Conservation (phyloP, 2,797 vertebrate species). For the Sebastes diploproa region DNA sequence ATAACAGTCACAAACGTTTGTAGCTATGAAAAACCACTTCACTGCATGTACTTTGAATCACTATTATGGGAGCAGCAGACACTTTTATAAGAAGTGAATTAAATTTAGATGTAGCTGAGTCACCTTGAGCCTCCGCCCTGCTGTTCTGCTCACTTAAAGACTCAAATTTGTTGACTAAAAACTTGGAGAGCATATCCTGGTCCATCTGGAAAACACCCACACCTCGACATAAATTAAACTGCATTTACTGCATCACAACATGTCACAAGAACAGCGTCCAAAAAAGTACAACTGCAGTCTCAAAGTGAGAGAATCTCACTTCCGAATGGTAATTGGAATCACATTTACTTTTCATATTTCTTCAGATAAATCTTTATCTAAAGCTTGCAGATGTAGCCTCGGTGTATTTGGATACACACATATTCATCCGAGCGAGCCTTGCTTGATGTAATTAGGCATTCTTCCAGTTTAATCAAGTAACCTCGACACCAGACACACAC, state of each 20-base stretch:
- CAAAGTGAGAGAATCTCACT: slow-evolving; percentile 9
- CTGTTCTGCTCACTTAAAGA: slow-evolving; percentile 8
- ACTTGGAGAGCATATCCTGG: not conserved
- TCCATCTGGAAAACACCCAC: slow-evolving; percentile 19
- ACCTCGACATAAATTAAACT: slow-evolving; percentile 5
- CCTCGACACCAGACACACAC: slow-evolving; percentile 27
- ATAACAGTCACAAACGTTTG: not conserved
- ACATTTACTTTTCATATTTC: slow-evolving; percentile 48
- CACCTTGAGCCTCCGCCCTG: not conserved
- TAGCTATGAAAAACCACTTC: not conserved
- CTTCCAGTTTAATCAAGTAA: slow-evolving; percentile 70
- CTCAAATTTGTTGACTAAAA: slow-evolving; percentile 9
- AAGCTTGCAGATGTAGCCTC: slow-evolving; percentile 63
- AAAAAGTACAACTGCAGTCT: slow-evolving; percentile 17
- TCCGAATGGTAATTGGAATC: slow-evolving; percentile 37
- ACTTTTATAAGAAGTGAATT: not conserved
- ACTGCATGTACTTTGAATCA: not conserved
- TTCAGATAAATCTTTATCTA: slow-evolving; percentile 69
- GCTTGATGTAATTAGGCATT: slow-evolving; percentile 71
- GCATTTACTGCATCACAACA: not conserved
- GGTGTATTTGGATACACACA: slow-evolving; percentile 57
- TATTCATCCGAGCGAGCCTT: slow-evolving; percentile 36
- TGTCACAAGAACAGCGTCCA: not conserved
- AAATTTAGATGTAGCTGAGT: slow-evolving; percentile 15
- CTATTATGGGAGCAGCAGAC: not conserved